Evolutionary conservation across 2,113 vertebrate genomes (phyloP).

Genomic region (Scatophagus argus): DNA sequence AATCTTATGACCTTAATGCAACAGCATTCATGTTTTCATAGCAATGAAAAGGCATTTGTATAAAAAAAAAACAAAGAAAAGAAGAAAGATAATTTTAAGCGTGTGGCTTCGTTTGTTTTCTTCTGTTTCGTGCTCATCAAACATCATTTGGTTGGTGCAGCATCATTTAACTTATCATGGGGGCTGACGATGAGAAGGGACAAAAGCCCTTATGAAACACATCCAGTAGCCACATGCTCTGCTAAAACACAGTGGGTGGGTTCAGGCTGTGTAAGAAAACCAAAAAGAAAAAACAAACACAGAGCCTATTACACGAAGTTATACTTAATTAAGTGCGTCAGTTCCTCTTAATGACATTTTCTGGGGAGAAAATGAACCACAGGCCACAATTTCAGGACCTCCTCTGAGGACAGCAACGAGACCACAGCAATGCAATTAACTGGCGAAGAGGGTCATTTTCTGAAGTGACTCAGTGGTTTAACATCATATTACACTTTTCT

Average conservation of each 20-base stretch:
- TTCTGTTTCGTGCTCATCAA: neutral
- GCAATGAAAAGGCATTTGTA: too few species aligned
- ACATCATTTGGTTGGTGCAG: neutral
- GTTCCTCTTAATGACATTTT: neutral
- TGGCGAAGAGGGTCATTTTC: slow-evolving; percentile 13
- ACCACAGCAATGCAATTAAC: slow-evolving; percentile 16
- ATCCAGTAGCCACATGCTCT: neutral
- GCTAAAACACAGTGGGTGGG: neutral
- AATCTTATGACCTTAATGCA: neutral
- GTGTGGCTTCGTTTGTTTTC: neutral
- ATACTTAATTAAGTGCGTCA: slow-evolving; percentile 24
- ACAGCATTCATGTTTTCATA: neutral
- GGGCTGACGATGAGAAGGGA: too few species aligned
- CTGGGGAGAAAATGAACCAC: neutral
- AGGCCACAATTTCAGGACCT: slow-evolving; percentile 25
- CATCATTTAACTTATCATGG: neutral
- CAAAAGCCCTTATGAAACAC: neutral
- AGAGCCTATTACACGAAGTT: slow-evolving; percentile 8
- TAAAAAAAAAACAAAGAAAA: neutral
- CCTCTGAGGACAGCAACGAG: slow-evolving; percentile 15
- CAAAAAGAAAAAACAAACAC: neutral
- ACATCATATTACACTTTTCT: too few species aligned
- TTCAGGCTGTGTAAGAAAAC: neutral
- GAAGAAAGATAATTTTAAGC: neutral
- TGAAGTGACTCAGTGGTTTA: slow-evolving; percentile 22